Base-by-base conservation (phyloP, 2,113 vertebrate genomes). In the Neolamprologus toae region DNA sequence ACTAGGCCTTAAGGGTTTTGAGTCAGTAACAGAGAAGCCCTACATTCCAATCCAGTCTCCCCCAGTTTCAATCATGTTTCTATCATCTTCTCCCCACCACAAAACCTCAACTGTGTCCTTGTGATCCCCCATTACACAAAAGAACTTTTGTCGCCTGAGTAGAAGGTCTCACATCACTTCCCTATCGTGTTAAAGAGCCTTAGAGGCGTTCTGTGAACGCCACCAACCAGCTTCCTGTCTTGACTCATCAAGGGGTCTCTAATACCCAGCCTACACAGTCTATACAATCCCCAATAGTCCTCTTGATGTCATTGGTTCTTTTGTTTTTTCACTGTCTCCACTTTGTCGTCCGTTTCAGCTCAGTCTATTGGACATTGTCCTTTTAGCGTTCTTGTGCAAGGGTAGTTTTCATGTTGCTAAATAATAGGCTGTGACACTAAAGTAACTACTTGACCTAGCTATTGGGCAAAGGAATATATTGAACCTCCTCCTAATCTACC, bases 221-320 rank as follows among this genome's bases (percentile, higher is more conserved):
- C 71, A 89, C 79, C 37, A 82, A 91, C 21, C 84, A 86, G 86
- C 94, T 95, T 95, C 94, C 94, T 95, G 95, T 92, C 90, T 84
- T 94, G 93, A 95, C 83, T 94, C 93, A 94, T 87, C 79, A 89
- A n/a, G 40, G 79, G 85, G 92, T 91, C 91, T 82, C 86, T 90
- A 89, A 54, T 91, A 83, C 73, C 51, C 83, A 13, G 76, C 88
- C 84, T 87, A 92, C 92, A 88, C 86, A 83, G 59, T 90, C 90
- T 53, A 86, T 55, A 42, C 80, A 86, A 81, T 63, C 47, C 85
- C 88, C 55, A 17, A n/a, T 16, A 33, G 89, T 78, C 81, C 82
- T 63, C 54, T 54, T 96, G 92, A 95, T 94, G 89, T 95, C 94
- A 95, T 79, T 45, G 61, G 37, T 51, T 85, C 83, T 85, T 94